Percentiles rank a stretch among this genome's conserved stretches.
Evolutionary conservation across 2,888 invertebrate genomes (phyloP).

Genomic region (Mechanitis messenoides): DNA sequence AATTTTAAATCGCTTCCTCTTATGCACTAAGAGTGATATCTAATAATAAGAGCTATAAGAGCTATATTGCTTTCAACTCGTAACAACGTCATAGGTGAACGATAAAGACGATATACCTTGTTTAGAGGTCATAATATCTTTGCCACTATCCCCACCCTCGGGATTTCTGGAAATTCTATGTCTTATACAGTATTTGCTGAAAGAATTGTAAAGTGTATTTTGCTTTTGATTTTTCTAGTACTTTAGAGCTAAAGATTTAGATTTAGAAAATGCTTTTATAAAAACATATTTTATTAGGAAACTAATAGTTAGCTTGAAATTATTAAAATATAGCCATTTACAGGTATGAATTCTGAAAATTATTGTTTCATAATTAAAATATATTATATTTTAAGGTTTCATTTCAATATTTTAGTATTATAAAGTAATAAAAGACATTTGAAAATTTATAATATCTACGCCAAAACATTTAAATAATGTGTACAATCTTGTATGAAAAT

Average conservation of each 20-base stretch:
- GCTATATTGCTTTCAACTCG: constrained; percentile 17
- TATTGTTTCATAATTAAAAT: no score
- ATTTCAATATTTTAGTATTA: no score
- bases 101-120: constrained; percentile 25
- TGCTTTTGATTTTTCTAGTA: not conserved
- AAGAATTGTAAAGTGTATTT: constrained; percentile 12
- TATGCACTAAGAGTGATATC: not conserved
- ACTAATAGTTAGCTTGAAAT: no score
- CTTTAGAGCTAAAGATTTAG: not conserved
- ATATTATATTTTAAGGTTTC: no score
- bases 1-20: not conserved
- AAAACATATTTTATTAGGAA: no score
- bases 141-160: constrained; percentile 11
- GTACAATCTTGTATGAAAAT: no score
- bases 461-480: no score
- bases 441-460: no score
- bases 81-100: constrained; percentile 24
- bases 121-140: constrained; percentile 23
- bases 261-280: not conserved
- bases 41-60: constrained; percentile 11
- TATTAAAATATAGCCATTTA: not conserved
- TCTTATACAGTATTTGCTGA: constrained; percentile 11
- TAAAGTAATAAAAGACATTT: no score
- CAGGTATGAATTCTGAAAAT: no score
- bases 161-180: constrained; percentile 14